These are phyloP conservation scores for Chionoecetes opilio DNA, from an alignment of 1,140 invertebrate genomes.

Conservation along the genomic window DNA sequence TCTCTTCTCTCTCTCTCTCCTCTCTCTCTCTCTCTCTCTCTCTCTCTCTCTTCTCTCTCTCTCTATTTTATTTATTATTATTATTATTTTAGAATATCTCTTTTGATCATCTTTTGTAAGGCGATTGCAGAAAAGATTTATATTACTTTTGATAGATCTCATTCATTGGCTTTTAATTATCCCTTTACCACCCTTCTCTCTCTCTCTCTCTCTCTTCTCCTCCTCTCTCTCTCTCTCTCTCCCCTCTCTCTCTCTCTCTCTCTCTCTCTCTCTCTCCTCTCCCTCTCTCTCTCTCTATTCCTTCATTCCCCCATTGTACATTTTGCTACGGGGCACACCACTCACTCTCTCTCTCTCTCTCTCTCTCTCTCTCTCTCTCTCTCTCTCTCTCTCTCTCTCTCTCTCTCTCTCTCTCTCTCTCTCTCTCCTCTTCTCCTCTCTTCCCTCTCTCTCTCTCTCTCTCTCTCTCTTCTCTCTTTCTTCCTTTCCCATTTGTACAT, in stretches of 20 bases:
- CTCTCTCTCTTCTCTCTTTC: background rate
- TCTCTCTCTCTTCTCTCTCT: background rate
- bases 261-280: background rate
- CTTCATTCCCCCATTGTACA: background rate
- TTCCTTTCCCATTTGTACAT: background rate
- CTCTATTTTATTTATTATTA: too few species aligned
- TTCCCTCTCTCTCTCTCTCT: background rate
- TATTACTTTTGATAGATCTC: too few species aligned
- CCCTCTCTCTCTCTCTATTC: background rate
- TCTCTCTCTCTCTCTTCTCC: background rate
- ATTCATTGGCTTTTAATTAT: too few species aligned
- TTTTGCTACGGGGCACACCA: too few species aligned
- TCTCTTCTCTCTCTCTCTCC: background rate
- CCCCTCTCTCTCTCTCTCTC: background rate
- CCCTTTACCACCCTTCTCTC: background rate
- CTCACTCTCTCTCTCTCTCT: background rate
- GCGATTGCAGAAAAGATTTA: too few species aligned
- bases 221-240: background rate
- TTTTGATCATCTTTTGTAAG: too few species aligned
- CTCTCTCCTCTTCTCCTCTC: background rate
- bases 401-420: background rate
- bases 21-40: background rate
- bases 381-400: background rate
- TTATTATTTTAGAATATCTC: too few species aligned
- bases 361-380: background rate